These are phyloP conservation scores for Drosophila recens DNA, from an alignment of 2,888 invertebrate species.

Conservation along the genomic window DNA sequence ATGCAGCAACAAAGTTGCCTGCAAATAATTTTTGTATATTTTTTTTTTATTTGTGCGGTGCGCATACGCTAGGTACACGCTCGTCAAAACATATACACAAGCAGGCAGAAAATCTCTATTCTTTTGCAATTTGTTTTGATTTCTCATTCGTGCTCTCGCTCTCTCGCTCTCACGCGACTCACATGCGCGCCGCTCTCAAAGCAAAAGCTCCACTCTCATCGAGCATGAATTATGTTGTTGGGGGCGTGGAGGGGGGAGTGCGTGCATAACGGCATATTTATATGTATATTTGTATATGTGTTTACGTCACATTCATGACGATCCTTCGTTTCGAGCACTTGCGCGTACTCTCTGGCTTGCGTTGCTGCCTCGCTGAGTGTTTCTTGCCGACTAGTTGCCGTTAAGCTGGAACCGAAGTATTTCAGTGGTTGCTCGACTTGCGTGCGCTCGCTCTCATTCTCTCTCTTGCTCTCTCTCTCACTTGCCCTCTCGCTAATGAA, in stretches of 20 bases:
- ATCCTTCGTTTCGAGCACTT: conserved; percentile 39
- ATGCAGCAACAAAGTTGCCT: conserved; percentile 57
- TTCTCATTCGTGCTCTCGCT: conserved; percentile 46
- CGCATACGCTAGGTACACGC: conserved; percentile 81
- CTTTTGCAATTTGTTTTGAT: conserved; percentile 77
- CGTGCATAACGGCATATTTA: conserved; percentile 36
- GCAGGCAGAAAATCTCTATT: conserved; percentile 76
- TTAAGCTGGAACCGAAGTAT: conserved; percentile 62
- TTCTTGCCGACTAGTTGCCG: conserved; percentile 73
- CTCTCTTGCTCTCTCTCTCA: conserved; percentile 17
- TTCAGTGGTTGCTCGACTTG: conserved; percentile 46
- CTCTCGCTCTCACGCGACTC: conserved; percentile 32
- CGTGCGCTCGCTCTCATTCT: conserved; percentile 29
- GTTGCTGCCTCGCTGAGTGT: conserved; percentile 72
- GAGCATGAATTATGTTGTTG: conserved; percentile 8
- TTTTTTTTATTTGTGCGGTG: conserved; percentile 71
- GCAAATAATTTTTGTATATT: conserved; percentile 74
- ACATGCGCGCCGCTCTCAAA: conserved; percentile 55
- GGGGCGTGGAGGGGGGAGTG: neutral
- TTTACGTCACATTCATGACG: conserved; percentile 37
- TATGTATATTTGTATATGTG: neutral
- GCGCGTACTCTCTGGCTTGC: conserved; percentile 58
- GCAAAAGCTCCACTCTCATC: conserved; percentile 33
- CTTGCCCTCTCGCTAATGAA: conserved; percentile 36
- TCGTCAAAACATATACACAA: conserved; percentile 83